Conservation (phyloP, 1,140 invertebrate species). For the Ridgeia piscesae region DNA sequence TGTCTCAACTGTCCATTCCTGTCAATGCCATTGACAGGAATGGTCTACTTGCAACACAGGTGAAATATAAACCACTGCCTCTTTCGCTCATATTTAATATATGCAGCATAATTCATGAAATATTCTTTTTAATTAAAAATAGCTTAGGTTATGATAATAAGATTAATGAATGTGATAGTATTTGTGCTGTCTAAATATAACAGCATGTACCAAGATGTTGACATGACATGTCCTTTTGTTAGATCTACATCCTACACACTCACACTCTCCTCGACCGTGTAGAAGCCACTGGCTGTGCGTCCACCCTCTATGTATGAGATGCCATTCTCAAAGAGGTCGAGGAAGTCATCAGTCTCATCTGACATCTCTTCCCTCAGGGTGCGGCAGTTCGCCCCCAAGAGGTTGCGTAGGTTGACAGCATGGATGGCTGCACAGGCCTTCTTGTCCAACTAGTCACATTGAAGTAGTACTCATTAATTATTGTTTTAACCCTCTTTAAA, state of each 20-base stretch:
- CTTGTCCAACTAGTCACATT: slow-evolving; percentile 77
- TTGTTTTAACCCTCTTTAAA: too few species aligned
- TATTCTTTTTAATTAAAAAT: background rate
- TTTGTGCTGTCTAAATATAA: too few species aligned
- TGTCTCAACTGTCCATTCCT: too few species aligned
- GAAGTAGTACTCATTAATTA: background rate
- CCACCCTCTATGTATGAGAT: slow-evolving; percentile 97
- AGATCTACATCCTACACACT: background rate
- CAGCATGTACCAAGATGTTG: too few species aligned
- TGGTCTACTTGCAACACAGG: background rate
- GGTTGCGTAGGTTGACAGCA: slow-evolving; percentile 95
- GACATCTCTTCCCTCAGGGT: slow-evolving; percentile 96
- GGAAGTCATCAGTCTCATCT: slow-evolving; percentile 95
- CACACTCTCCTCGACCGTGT: slow-evolving; percentile 78
- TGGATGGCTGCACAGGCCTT: slow-evolving; percentile 98
- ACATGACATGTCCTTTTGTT: background rate
- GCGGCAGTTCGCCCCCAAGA: slow-evolving; percentile 91
- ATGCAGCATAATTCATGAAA: background rate
- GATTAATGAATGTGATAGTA: too few species aligned
- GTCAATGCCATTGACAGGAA: background rate
- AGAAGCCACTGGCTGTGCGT: slow-evolving; percentile 94
- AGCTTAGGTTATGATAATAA: background rate
- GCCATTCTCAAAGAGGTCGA: slow-evolving; percentile 86
- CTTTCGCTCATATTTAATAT: background rate
- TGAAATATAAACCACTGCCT: background rate